Percentiles rank a stretch among this genome's conserved stretches.
Evolutionary conservation across 2,797 vertebrate species (phyloP).

Genomic region (Pelochelys cantorii): DNA sequence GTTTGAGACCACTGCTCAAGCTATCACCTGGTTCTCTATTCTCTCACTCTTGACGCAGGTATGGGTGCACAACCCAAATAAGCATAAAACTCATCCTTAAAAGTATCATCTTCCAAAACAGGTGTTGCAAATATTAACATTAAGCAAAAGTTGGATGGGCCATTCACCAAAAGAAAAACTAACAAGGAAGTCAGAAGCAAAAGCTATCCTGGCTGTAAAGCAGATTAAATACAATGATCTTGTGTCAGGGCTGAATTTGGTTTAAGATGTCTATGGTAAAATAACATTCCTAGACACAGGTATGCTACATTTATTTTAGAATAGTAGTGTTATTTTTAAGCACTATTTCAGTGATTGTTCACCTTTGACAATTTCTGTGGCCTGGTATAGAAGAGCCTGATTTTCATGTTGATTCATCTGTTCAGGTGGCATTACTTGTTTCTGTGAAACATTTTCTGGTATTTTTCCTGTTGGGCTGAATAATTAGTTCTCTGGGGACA

Average conservation of each 20-base stretch:
- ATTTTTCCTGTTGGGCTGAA: conserved; percentile 59
- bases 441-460: conserved; percentile 38
- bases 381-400: conserved; percentile 7
- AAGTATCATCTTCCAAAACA: background rate
- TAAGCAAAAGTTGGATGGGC: background rate
- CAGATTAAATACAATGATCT: background rate
- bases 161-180: background rate
- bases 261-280: background rate
- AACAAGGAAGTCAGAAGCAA: background rate
- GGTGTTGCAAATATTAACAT: rapidly evolving
- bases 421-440: conserved; percentile 55
- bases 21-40: background rate
- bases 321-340: conserved; percentile 49
- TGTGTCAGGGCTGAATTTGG: rapidly evolving
- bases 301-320: background rate
- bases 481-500: conserved; percentile 72
- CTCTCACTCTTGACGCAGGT: background rate
- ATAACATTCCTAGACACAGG: background rate
- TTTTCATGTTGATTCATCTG: conserved; percentile 32
- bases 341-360: background rate
- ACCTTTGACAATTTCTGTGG: conserved; percentile 42
- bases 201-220: background rate
- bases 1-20: conserved; percentile 26
- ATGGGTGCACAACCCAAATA: background rate
- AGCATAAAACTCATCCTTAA: background rate